phyloP scores from a whole-genome alignment of 2,113 vertebrate species.

The Morone chrysops region DNA sequence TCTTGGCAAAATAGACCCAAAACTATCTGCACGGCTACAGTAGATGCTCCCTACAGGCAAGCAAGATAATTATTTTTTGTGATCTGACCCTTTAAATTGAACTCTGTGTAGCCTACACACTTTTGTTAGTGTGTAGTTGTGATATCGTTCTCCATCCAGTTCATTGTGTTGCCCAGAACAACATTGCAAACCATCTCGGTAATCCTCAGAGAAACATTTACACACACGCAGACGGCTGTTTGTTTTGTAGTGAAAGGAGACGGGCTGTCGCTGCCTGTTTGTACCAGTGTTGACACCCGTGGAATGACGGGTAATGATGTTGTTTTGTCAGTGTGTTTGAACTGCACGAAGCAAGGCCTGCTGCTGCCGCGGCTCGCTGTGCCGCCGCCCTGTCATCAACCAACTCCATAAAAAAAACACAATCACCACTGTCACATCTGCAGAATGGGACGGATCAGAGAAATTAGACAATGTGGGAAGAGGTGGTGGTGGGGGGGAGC shows the following conservation, averaged over 20 bases:
- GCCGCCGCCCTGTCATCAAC: slow-evolving; percentile 47
- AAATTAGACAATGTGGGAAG: background rate
- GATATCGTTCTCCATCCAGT: background rate
- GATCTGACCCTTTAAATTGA: background rate
- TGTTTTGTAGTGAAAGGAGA: slow-evolving; percentile 39
- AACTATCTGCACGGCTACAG: background rate
- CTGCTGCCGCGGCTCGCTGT: slow-evolving; percentile 9
- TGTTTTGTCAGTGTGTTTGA: slow-evolving; percentile 45
- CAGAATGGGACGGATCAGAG: slow-evolving; percentile 29
- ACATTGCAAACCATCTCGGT: slow-evolving; percentile 2
- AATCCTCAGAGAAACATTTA: slow-evolving; percentile 7
- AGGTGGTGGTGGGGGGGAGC: background rate
- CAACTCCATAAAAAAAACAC: slow-evolving; percentile 26
- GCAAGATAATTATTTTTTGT: background rate
- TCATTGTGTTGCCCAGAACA: slow-evolving; percentile 24
- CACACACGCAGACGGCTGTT: background rate
- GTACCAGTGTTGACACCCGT: slow-evolving; percentile 25
- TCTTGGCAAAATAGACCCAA: too few species aligned
- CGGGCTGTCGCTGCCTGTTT: slow-evolving; percentile 10
- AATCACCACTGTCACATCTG: slow-evolving; percentile 30
- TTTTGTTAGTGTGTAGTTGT: background rate
- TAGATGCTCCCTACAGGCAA: too few species aligned
- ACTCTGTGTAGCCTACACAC: background rate
- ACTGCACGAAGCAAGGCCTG: background rate
- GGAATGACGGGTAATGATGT: slow-evolving; percentile 56